Conservation (phyloP, 1,140 invertebrate genomes). For the Patella vulgata region DNA sequence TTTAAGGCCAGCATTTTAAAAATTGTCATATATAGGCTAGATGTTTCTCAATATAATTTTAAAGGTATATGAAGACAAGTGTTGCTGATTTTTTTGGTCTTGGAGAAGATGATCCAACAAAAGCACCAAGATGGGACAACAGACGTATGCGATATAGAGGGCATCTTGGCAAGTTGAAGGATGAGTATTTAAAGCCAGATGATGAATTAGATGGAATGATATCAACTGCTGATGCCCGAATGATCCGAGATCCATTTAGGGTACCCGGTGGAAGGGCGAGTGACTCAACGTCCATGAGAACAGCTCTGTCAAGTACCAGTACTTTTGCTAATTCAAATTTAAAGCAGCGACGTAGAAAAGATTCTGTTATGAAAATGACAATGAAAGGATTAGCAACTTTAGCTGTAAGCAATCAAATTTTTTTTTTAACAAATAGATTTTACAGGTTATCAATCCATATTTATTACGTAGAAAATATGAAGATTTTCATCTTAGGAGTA, state of each 20-base stretch:
- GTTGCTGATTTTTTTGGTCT: slow-evolving; percentile 58
- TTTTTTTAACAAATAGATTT: slow-evolving; percentile 11
- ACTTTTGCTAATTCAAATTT: slow-evolving; percentile 32
- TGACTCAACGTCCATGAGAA: slow-evolving; percentile 39
- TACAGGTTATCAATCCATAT: slow-evolving; percentile 5
- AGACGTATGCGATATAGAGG: slow-evolving; percentile 45
- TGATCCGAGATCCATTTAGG: slow-evolving; percentile 46
- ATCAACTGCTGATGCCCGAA: slow-evolving; percentile 15
- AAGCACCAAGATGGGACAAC: slow-evolving; percentile 48
- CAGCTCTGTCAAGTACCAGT: slow-evolving; percentile 51
- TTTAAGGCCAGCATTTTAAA: too few species aligned
- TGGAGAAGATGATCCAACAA: slow-evolving; percentile 43
- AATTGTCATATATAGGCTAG: too few species aligned
- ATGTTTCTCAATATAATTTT: slow-evolving; percentile 17
- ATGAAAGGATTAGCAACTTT: slow-evolving; percentile 63
- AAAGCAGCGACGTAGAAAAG: slow-evolving; percentile 55
- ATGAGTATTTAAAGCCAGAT: slow-evolving; percentile 25
- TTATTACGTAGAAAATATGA: too few species aligned
- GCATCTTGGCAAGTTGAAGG: slow-evolving; percentile 48
- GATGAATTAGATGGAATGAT: slow-evolving; percentile 45
- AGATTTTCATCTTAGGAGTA: too few species aligned
- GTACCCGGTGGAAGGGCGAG: slow-evolving; percentile 23
- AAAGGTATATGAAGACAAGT: slow-evolving; percentile 47
- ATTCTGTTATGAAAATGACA: slow-evolving; percentile 67
- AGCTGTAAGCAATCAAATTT: slow-evolving; percentile 51